Evolutionary conservation across 2,888 invertebrate species (phyloP), one percentile per base, ranked within the genome.

Genomic region (Spilosoma lubricipeda): DNA sequence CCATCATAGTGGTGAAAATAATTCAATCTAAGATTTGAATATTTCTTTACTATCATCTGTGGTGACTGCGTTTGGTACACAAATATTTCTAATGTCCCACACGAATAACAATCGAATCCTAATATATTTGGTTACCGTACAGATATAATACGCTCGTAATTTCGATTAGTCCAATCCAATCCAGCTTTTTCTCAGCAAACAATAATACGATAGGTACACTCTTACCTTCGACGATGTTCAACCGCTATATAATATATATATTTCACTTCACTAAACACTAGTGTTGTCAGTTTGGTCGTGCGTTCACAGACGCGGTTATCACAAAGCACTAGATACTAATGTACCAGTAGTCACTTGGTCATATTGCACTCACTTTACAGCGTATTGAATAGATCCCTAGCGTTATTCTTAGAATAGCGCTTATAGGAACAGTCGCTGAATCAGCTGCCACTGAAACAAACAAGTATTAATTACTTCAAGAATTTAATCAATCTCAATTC

Each of bases 371-470:
- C 83, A 80, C 80, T 87, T 91, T 88, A 95, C 84, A 95, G 90
- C 80, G 95, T 95, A 91, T 95, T 92, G 91, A 95, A 95, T 79
- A 95, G 89, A 91, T 95, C 94, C 90, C 95, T 88, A 27, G 95
- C 95, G 92, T 92, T 95, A 92, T 95, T 92, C 91, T 95, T 95
- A 0, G 95, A 95, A 91, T 95, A 95, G 85, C 95, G 95, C 92
- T 88, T 94, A 86, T 92, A 93, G 90, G 95, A 95, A 89, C 93
- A 93, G 89, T 95, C 95, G 93, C 95, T 95, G 92, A 95, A 95
- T 95, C 95, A 95, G 95, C 95, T 95, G 85, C 95, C 95, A 91
- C 95, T 95, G 93, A 0, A 93, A 94, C 36, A 36, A 77, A 72
- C 73, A 71, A 36, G 42, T 52, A 33, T 9, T 64, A 45, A 64